Conservation (phyloP, 37 sponge, comb jelly and placozoan genomes). For the Halichondria panicea region DNA sequence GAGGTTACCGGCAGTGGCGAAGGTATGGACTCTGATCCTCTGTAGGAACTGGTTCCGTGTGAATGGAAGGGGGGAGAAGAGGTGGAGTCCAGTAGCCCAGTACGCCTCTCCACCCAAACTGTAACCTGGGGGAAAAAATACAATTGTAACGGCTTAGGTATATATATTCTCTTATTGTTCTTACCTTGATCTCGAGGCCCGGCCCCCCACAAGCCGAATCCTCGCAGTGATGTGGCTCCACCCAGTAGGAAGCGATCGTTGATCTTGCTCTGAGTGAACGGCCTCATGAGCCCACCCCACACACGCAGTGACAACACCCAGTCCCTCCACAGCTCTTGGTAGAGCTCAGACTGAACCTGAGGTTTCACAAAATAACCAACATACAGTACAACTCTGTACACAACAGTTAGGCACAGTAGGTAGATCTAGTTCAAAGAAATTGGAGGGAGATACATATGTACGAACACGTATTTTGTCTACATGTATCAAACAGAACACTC, state of each 20-base stretch:
- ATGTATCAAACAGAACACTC: too few species aligned
- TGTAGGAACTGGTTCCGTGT: conserved; percentile 30
- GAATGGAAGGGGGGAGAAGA: conserved; percentile 77
- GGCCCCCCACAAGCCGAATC: conserved; percentile 88
- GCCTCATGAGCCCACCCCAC: conserved; percentile 63
- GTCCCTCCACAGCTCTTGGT: conserved; percentile 39
- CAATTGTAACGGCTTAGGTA: neutral
- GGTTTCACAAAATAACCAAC: too few species aligned
- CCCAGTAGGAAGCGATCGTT: conserved; percentile 81
- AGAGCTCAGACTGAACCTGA: conserved; percentile 54
- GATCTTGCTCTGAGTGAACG: conserved; percentile 38
- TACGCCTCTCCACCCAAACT: conserved; percentile 79
- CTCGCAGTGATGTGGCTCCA: conserved; percentile 79
- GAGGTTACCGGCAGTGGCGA: conserved; percentile 80
- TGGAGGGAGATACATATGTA: too few species aligned
- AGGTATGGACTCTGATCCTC: conserved; percentile 60
- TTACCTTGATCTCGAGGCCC: conserved; percentile 66
- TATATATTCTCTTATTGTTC: neutral
- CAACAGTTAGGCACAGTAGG: too few species aligned
- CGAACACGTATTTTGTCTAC: too few species aligned
- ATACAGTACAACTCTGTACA: too few species aligned
- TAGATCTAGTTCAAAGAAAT: too few species aligned
- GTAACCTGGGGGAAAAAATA: conserved; percentile 30
- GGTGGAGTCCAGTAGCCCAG: conserved; percentile 79
- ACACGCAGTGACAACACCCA: conserved; percentile 45